phyloP scores from a whole-genome alignment of 2,888 invertebrate genomes.

The Drosophila kanekoi region DNA sequence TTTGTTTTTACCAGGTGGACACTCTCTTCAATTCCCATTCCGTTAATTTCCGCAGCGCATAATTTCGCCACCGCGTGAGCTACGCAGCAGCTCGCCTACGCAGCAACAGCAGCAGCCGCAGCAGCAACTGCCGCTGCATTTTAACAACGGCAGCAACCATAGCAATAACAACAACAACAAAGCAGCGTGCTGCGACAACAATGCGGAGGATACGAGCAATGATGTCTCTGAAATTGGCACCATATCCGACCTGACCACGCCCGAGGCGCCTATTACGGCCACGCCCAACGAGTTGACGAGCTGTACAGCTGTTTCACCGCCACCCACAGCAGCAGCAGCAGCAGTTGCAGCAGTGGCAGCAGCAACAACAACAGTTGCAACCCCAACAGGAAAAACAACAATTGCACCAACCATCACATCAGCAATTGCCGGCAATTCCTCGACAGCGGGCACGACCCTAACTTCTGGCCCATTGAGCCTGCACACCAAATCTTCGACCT shows the following conservation, averaged over 20 bases:
- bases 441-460: constrained; percentile 12
- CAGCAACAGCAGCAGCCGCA: constrained; percentile 65
- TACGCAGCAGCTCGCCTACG: constrained; percentile 77
- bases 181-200: constrained; percentile 78
- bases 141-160: constrained; percentile 47
- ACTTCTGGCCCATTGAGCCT: constrained; percentile 65
- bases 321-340: constrained; percentile 31
- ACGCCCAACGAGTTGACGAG: constrained; percentile 70
- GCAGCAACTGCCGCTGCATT: constrained; percentile 38
- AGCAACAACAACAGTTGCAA: constrained; percentile 3
- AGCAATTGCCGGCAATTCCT: constrained; percentile 37
- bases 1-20: not conserved
- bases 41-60: constrained; percentile 72
- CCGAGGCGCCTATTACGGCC: constrained; percentile 76
- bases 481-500: constrained; percentile 87
- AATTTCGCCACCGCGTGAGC: constrained; percentile 82
- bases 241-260: constrained; percentile 84
- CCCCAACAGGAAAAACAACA: constrained; percentile 1
- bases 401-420: constrained; percentile 7
- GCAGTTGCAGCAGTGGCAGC: constrained; percentile 14
- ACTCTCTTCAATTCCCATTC: not conserved
- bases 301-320: constrained; percentile 44
- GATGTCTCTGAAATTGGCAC: constrained; percentile 85
- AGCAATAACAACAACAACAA: constrained; percentile 57
- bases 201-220: constrained; percentile 85